phyloP scores from a whole-genome alignment of 2,888 invertebrate species.

The Lasioglossum zephyrum region DNA sequence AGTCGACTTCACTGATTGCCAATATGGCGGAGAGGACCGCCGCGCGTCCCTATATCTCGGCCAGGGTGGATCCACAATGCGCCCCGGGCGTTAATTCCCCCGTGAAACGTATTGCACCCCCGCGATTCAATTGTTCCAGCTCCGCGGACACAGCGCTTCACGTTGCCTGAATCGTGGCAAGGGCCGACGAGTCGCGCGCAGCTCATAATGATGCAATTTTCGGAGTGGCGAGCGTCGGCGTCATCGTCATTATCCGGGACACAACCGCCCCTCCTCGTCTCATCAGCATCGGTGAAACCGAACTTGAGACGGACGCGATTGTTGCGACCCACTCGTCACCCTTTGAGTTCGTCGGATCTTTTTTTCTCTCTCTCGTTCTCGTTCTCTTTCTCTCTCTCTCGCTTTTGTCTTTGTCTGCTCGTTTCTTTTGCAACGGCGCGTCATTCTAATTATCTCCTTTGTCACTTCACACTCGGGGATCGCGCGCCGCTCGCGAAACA shows the following conservation, averaged over 20 bases:
- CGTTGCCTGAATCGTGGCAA: slow-evolving; percentile 35
- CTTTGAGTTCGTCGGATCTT: background rate
- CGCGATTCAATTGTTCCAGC: slow-evolving; percentile 82
- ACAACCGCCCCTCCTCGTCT: background rate
- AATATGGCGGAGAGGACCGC: slow-evolving; percentile 75
- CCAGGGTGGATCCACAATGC: slow-evolving; percentile 75
- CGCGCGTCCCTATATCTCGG: slow-evolving; percentile 50
- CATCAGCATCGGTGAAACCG: slow-evolving; percentile 20
- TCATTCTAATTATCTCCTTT: slow-evolving; percentile 10
- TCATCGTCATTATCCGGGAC: slow-evolving; percentile 24
- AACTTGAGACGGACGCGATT: slow-evolving; percentile 25
- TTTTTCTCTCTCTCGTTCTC: background rate
- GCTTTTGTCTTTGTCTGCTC: background rate
- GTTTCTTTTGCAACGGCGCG: background rate
- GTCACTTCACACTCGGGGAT: background rate
- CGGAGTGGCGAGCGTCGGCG: slow-evolving; percentile 27
- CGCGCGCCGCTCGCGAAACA: background rate
- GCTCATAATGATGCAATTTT: slow-evolving; percentile 68
- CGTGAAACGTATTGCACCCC: slow-evolving; percentile 82
- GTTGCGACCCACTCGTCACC: background rate
- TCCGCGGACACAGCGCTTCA: slow-evolving; percentile 48
- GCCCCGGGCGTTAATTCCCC: slow-evolving; percentile 83
- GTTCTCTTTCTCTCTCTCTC: background rate
- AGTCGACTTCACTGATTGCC: slow-evolving; percentile 80
- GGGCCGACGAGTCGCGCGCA: slow-evolving; percentile 39